Base-by-base conservation (phyloP, 2,888 invertebrate genomes). In the Zele albiditarsus region DNA sequence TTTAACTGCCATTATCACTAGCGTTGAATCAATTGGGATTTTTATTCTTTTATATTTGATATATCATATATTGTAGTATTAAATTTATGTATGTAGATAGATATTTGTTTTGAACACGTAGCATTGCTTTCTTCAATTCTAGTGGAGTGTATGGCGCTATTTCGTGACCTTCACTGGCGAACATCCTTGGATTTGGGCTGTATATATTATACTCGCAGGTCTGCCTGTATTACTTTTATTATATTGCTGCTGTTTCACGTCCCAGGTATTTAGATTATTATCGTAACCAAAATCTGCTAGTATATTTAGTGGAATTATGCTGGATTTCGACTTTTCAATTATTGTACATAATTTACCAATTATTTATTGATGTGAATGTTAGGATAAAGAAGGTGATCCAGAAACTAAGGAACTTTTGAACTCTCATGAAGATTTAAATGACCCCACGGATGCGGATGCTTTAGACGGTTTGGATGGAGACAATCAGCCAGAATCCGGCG, bases 121-220 rank as follows among this genome's bases (percentile, higher is more conserved):
- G 71, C 16, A 20, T 46, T 53, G 31, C 53, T 28, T 25, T 79
- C 79, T 87, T 82, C 83, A 82, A 89, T 90, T 70, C 82, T 91
- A 97, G 96, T 96, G 95, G 87, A 95, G 95, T 80, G 91, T 94
- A 84, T 91, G 97, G 90, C 93, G 93, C 85, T 94, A 95, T 83
- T 90, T 95, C 83, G 91, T 95, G 84, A 92, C 93, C 86, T 93
- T 94, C 86, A 95, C 96, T 78, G 94, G 94, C 83, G 94, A 96
- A 79, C 93, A 96, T 88, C 98, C 98, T 38, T 96, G 97, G 95
- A 91, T 97, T 84, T 98, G 96, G 95, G 96, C 93, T 66, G 94
- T 97, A 71, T 95, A 95, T 90, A 92, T 97, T 85, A 90, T 97
- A 81, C 92, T 93, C 75, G 90, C 95, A 84, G 94, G 96, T 85